Evolutionary conservation across 2,113 vertebrate species (phyloP).

Genomic region (Gobiocypris rarus): DNA sequence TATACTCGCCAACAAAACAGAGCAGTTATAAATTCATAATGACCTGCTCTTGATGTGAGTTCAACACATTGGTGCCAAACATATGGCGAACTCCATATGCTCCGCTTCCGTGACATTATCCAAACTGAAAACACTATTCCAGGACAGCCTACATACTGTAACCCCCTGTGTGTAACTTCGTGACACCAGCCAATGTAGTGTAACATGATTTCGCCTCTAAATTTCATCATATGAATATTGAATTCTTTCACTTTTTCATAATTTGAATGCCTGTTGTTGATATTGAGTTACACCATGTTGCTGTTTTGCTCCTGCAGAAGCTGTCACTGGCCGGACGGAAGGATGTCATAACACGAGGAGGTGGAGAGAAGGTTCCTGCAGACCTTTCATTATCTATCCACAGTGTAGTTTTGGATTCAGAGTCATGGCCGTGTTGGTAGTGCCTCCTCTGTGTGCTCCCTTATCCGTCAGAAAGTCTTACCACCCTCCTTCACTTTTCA

Average conservation of each 20-base stretch:
- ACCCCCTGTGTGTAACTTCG: not conserved
- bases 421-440: slow-evolving; percentile 13
- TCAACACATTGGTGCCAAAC: slow-evolving; percentile 40
- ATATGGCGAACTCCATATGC: slow-evolving; percentile 43
- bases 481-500: slow-evolving; percentile 33
- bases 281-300: slow-evolving; percentile 11
- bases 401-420: not conserved
- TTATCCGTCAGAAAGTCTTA: not conserved
- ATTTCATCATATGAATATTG: not conserved
- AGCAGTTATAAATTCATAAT: not conserved
- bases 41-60: slow-evolving; percentile 12
- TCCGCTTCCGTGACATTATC: slow-evolving; percentile 1
- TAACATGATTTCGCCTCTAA: not conserved
- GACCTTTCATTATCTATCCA: slow-evolving; percentile 41
- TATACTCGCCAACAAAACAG: not conserved
- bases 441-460: slow-evolving; percentile 9
- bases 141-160: not conserved
- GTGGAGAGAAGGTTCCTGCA: slow-evolving; percentile 1
- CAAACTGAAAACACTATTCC: not conserved
- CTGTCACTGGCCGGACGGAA: not conserved
- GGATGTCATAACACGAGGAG: not conserved
- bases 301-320: not conserved
- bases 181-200: not conserved
- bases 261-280: not conserved
- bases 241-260: not conserved